phyloP scores from a whole-genome alignment of 2,888 invertebrate species.

The Leptopilina myrica region DNA sequence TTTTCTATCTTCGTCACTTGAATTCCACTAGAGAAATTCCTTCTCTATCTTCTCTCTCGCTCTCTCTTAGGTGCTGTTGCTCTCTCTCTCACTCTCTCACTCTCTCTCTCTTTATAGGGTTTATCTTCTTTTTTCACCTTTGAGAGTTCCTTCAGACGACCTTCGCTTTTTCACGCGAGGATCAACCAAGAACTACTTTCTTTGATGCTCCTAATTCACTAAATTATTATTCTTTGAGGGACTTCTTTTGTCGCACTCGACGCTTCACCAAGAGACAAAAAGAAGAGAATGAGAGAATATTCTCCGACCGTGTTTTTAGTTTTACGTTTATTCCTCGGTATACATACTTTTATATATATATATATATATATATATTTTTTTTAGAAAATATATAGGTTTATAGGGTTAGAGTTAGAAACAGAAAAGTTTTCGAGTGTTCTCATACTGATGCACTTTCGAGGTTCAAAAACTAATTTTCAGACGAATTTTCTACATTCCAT shows the following conservation, averaged over 20 bases:
- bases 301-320: constrained; percentile 5
- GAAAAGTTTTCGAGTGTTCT: constrained; percentile 9
- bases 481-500: not conserved
- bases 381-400: too few species aligned
- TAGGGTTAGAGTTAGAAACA: constrained; percentile 20
- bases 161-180: constrained; percentile 42
- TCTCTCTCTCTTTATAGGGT: too few species aligned
- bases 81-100: too few species aligned
- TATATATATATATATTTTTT: too few species aligned
- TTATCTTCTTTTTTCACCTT: constrained; percentile 10
- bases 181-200: constrained; percentile 49
- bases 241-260: constrained; percentile 45
- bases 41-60: not conserved
- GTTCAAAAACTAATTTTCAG: constrained; percentile 10
- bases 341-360: not conserved
- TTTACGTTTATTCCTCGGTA: constrained; percentile 3
- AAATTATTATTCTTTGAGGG: constrained; percentile 72
- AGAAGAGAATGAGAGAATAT: constrained; percentile 5
- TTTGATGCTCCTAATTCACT: constrained; percentile 67
- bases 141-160: constrained; percentile 36
- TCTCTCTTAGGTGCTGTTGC: too few species aligned
- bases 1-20: constrained; percentile 41
- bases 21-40: constrained; percentile 41
- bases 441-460: constrained; percentile 5
- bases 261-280: not conserved